Evolutionary conservation across 1,140 invertebrate genomes (phyloP).

Genomic region (Metopolophium dirhodum): DNA sequence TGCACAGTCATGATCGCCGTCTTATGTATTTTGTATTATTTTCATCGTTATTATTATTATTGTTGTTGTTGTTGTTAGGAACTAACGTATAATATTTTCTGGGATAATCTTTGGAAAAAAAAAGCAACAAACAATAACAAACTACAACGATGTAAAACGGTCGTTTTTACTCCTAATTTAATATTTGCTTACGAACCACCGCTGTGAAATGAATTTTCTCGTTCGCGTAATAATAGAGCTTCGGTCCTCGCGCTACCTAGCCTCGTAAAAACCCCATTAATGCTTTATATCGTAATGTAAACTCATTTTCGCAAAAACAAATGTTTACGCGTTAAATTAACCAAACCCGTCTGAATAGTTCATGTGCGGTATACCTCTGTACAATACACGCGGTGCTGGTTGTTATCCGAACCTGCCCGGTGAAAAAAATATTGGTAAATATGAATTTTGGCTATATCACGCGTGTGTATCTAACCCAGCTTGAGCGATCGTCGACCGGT

Average conservation of each 20-base stretch:
- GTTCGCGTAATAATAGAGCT: not conserved
- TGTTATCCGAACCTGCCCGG: not conserved
- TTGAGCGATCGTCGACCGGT: not conserved
- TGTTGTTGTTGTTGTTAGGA: not conserved
- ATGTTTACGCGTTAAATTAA: constrained; percentile 13
- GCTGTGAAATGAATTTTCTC: not conserved
- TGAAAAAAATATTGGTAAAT: not conserved
- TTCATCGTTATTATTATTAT: not conserved
- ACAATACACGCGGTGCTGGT: too few relatives aligned
- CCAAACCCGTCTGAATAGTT: not conserved
- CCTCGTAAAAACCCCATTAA: not conserved
- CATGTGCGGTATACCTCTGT: not conserved
- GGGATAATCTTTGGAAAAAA: not conserved
- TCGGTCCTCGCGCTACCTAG: not conserved
- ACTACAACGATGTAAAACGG: not conserved
- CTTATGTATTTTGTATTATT: not conserved
- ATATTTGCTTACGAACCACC: constrained; percentile 13
- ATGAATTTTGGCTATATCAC: not conserved
- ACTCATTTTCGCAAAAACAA: not conserved
- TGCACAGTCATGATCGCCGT: too few relatives aligned
- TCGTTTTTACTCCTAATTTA: constrained; percentile 3
- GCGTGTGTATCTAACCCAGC: not conserved
- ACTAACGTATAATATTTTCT: not conserved
- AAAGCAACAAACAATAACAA: constrained; percentile 3
- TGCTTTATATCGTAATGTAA: not conserved